Base-by-base conservation (phyloP, 2,888 invertebrate species). In the Athrips mouffetella region DNA sequence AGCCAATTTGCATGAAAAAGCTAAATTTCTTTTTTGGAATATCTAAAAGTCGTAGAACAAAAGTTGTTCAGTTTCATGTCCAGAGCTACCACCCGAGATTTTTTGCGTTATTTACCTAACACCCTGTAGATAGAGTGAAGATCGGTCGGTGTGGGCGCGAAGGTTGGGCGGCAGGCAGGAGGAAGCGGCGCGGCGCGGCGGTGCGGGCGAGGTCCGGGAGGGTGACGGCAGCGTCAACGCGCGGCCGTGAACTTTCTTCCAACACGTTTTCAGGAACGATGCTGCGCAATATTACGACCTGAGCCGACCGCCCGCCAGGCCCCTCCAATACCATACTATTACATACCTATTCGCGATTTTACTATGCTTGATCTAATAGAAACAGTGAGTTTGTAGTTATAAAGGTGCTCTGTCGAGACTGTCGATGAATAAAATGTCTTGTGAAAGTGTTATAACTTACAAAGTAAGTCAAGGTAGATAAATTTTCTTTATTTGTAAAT, bases 171-270 rank as follows among this genome's bases (percentile, higher is more conserved):
- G 54, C 39, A 55, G 50, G 48, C 4, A 15, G 49, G 59, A 44
- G 4, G 4, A 11, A 6, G 27, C 16, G 53, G 53, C 44, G 56
- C 50, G 48, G 55, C 30, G 60, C 44, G 40, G 54, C 50, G 58
- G 51, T 59, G 54, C 56, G 52, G 54, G 46, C 60, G 49, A 62
- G 53, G 67, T 70, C 68, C 72, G 70, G 68, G 70, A 65, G 76
- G 75, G 73, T 70, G 78, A 76, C 71, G 72, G 73, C 65, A 70
- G 72, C 86, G 89, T 89, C 89, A 88, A 89, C 80, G 89, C 75
- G 88, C 89, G 89, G 76, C 89, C 89, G 76, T 89, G 89, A 89
- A 89, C 89, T 88, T 89, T 87, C 88, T 86, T 85, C 78, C 84
- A 82, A 78, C 87, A 86, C 84, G 85, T 86, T 87, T 86, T 87